phyloP scores from a whole-genome alignment of 2,113 vertebrate genomes.

The Eurypyga helias region DNA sequence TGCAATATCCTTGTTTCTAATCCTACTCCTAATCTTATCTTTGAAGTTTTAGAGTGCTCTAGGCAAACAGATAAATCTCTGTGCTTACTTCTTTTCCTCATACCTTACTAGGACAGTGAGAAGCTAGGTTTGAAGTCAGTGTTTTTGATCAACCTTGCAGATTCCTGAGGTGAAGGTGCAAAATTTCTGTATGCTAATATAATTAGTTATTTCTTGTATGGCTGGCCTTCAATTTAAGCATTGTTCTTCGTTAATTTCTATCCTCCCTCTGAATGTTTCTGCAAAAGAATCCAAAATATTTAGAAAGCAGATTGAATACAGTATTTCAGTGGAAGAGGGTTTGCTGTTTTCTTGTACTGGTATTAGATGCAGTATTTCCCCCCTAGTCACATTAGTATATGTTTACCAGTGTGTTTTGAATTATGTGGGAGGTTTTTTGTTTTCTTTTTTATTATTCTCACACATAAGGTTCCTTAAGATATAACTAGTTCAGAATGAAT shows the following conservation, averaged over 20 bases:
- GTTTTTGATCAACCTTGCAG: not conserved
- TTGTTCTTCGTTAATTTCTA: not conserved
- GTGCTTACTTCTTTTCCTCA: slow-evolving; percentile 6
- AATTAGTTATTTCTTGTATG: not conserved
- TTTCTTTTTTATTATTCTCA: not conserved
- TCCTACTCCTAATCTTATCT: not conserved
- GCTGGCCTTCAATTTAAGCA: not conserved
- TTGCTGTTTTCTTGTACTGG: not conserved
- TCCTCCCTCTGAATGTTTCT: not conserved
- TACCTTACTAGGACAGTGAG: not conserved
- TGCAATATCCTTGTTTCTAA: not conserved
- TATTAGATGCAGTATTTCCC: not conserved
- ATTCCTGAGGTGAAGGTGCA: not conserved
- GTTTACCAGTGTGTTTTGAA: not conserved
- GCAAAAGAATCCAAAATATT: not conserved
- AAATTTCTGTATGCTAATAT: not conserved
- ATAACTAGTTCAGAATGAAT: not conserved
- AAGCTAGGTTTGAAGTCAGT: not conserved
- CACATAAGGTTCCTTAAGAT: not conserved
- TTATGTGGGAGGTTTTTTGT: not conserved
- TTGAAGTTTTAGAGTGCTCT: not conserved
- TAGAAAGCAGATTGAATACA: not conserved
- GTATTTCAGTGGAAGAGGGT: not conserved
- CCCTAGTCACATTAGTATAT: not conserved
- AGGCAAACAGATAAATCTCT: not conserved